These are phyloP conservation scores for Stomatorhinus walkeri DNA, from an alignment of 2,797 vertebrate species.

Conservation along the genomic window DNA sequence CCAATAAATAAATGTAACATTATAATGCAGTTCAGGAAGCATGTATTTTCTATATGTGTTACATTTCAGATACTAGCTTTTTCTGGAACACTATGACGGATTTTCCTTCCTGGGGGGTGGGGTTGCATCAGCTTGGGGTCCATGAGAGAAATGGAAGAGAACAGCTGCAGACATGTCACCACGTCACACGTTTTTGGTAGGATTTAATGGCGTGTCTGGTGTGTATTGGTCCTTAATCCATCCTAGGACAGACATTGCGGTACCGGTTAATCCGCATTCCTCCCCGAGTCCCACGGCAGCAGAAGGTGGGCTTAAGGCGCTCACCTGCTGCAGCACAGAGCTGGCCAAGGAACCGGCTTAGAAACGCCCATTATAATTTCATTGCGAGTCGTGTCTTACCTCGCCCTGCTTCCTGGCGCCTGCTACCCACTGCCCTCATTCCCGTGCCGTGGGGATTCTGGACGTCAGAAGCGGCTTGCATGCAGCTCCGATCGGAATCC, in stretches of 20 bases:
- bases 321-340: constrained; percentile 19
- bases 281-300: not conserved
- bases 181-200: not conserved
- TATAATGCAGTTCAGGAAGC: not conserved
- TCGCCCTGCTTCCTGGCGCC: not conserved
- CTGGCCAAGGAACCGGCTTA: constrained; percentile 19
- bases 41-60: not conserved
- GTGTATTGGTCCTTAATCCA: constrained; percentile 15
- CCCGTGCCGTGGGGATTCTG: not conserved
- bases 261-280: constrained; percentile 17
- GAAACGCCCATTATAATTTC: constrained; percentile 3
- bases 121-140: not conserved
- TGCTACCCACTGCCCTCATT: constrained; percentile 6
- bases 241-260: not conserved
- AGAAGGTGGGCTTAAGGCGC: constrained; percentile 23
- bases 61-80: not conserved
- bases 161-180: not conserved
- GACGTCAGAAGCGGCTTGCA: not conserved
- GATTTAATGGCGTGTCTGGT: constrained; percentile 19
- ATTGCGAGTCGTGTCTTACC: not conserved
- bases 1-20: not conserved
- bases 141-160: not conserved
- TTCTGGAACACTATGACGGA: not conserved
- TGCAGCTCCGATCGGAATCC: not conserved
- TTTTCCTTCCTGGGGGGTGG: not conserved